Base-by-base conservation (phyloP, 2,797 vertebrate species). In the Micromesistius poutassou region DNA sequence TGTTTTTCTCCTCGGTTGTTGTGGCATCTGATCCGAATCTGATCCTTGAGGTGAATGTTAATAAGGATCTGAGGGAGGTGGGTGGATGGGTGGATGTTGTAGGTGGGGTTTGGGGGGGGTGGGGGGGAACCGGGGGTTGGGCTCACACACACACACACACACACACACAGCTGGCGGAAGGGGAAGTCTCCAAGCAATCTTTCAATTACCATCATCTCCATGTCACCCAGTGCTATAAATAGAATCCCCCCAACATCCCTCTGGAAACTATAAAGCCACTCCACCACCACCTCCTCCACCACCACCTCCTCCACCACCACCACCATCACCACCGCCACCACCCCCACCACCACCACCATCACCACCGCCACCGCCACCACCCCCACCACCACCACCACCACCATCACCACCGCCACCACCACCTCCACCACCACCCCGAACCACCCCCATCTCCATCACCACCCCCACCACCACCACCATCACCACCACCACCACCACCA, bases 21-120 rank as follows among this genome's bases (percentile, higher is more conserved):
- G 87, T 90, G 91, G 87, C 90, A 93, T 93, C 93, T 92, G 86
- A 31, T 90, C 89, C 89, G 89, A 93, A 90, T 90, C 91, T 88
- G 83, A 90, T 91, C 87, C 85, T 86, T 73, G 86, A 84, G 84
- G 83, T 89, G 89, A 91, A 91, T 90, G 84, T 89, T 89, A 90
- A 93, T 84, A 85, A 86, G 89, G 50, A 80, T 73, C 76, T 55
- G 30, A 77, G 82, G 89, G 46, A n/a, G 85, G 74, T 82, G 77
- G 79, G 38, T 70, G 80, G 83, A 82, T 77, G 10, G 78, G 14
- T n/a, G 25, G 62, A 19, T n/a, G 33, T 35, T 16, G 25, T 25
- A 25, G 28, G n/a, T n/a, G 14, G 14, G 62, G 25, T n/a, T 66
- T 19, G 0, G 10, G 14, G 68, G 68, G 4, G 46, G 46, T 19